Percentiles rank a stretch among this genome's conserved stretches.
These are phyloP conservation scores for Saturnia japonica DNA, from an alignment of 2,888 invertebrate species.

Conservation along the genomic window DNA sequence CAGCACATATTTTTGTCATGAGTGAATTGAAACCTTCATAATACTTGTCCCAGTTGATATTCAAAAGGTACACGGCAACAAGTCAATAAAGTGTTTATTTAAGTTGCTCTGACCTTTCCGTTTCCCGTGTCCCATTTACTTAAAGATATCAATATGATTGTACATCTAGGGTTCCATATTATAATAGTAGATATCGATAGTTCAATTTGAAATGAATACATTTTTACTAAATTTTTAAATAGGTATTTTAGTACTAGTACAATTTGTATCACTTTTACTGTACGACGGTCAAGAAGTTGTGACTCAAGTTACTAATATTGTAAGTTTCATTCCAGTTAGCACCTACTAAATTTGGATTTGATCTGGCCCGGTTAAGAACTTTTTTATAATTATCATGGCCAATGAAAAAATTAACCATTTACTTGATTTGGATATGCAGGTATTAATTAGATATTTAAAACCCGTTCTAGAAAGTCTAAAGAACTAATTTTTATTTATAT, in stretches of 20 bases:
- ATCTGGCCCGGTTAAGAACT: not conserved
- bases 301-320: not conserved
- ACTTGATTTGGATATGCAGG: not conserved
- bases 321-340: not conserved
- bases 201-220: not conserved
- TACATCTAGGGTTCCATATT: not conserved
- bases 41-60: conserved; percentile 23
- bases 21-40: conserved; percentile 20
- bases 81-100: conserved; percentile 37
- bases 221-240: not conserved
- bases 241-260: not conserved
- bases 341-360: not conserved
- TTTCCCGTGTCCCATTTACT: conserved; percentile 47
- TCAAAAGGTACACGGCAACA: conserved; percentile 28
- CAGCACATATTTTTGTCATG: not conserved
- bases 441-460: not conserved
- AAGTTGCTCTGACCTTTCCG: conserved; percentile 38
- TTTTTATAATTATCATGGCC: not conserved
- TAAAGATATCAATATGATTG: conserved; percentile 12
- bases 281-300: not conserved
- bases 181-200: conserved; percentile 5
- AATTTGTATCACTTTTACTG: not conserved
- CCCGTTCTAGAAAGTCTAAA: not conserved
- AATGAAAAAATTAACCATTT: not conserved
- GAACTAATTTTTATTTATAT: not conserved